Percentiles rank a stretch among this genome's conserved stretches.
Evolutionary conservation across 2,113 vertebrate species (phyloP).

Genomic region (Phaethornis superciliosus): DNA sequence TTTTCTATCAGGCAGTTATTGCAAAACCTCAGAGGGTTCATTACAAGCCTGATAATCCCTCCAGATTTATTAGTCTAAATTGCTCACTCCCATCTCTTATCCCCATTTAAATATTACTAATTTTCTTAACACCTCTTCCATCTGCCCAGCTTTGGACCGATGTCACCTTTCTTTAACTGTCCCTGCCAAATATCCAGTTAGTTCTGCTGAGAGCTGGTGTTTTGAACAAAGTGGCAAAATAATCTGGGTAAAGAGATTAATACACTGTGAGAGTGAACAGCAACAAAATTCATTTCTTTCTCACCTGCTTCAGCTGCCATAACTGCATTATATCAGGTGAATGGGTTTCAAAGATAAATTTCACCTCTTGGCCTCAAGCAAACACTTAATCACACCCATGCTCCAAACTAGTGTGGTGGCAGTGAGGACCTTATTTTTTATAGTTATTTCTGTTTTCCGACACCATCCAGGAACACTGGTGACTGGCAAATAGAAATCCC

Average conservation of each 20-base stretch:
- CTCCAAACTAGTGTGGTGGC: not conserved
- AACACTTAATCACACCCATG: not conserved
- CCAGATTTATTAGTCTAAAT: conserved; percentile 77
- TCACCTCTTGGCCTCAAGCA: not conserved
- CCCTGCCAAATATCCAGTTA: conserved; percentile 36
- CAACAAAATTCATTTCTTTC: not conserved
- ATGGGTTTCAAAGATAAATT: not conserved
- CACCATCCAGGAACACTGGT: not conserved
- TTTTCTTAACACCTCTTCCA: conserved; percentile 58
- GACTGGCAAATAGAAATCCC: not conserved
- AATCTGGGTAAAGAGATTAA: conserved; percentile 24
- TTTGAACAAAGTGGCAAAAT: not conserved
- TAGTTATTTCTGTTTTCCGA: not conserved
- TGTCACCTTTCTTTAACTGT: conserved; percentile 41
- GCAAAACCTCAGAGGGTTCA: conserved; percentile 70
- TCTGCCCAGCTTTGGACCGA: conserved; percentile 54
- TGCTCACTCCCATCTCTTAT: conserved; percentile 52
- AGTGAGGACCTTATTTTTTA: not conserved
- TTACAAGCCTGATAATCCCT: conserved; percentile 75
- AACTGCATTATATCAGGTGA: not conserved
- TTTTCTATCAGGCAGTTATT: conserved; percentile 70
- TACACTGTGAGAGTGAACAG: not conserved
- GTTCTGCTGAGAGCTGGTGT: not conserved
- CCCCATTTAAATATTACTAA: conserved; percentile 65
- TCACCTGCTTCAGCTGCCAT: conserved; percentile 12